phyloP scores from a whole-genome alignment of 2,113 vertebrate genomes.

The Pyrgilauda ruficollis region DNA sequence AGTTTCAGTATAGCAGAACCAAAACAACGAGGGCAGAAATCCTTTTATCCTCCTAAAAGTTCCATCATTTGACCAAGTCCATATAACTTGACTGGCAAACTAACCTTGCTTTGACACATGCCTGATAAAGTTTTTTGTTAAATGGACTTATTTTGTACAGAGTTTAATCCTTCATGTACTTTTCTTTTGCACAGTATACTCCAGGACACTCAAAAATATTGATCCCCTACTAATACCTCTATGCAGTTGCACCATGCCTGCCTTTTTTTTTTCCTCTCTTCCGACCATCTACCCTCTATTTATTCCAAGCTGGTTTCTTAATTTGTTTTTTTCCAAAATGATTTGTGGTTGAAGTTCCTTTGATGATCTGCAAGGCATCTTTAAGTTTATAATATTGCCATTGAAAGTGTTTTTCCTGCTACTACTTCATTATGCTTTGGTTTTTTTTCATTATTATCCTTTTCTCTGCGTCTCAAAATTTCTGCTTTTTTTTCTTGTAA shows the following conservation, averaged over 20 bases:
- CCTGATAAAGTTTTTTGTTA: background rate
- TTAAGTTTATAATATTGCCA: background rate
- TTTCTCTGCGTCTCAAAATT: background rate
- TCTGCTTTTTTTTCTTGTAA: background rate
- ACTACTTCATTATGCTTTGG: background rate
- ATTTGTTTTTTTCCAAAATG: background rate
- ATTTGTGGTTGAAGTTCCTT: background rate
- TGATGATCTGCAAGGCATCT: background rate
- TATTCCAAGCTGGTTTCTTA: background rate
- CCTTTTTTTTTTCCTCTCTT: background rate
- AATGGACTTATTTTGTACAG: background rate
- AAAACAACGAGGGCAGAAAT: background rate
- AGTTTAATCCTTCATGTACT: background rate
- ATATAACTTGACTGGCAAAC: background rate
- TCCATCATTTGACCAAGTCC: background rate
- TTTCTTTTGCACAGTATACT: background rate
- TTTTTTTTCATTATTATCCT: background rate
- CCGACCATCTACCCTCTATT: background rate
- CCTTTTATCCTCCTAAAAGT: background rate
- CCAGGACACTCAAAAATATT: background rate
- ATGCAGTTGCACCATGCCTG: background rate
- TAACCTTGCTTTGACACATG: background rate
- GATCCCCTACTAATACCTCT: background rate
- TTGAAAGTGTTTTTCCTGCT: background rate
- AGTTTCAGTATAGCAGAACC: background rate